Conservation (phyloP, 1,140 invertebrate species). For the Leptopilina boulardi region DNA sequence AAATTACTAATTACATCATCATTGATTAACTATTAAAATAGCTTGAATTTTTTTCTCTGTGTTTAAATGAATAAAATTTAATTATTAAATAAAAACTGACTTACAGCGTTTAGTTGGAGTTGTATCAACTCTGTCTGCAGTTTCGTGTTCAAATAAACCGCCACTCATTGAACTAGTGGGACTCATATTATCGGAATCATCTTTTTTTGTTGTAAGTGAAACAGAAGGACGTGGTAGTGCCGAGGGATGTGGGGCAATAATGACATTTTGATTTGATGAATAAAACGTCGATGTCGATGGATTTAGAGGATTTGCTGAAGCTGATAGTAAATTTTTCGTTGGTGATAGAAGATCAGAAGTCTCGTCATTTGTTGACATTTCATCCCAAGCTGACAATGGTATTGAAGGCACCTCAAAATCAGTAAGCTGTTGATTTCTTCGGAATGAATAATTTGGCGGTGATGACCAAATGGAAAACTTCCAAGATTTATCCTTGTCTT, state of each 20-base stretch:
- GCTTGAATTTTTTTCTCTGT: background rate
- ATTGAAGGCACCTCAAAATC: conserved; percentile 64
- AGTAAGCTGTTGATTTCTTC: conserved; percentile 58
- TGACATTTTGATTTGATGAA: conserved; percentile 57
- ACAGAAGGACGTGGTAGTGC: conserved; percentile 71
- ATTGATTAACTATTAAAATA: too few species aligned
- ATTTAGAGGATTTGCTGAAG: conserved; percentile 70
- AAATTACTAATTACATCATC: background rate
- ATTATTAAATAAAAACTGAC: conserved; percentile 37
- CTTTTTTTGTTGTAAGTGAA: conserved; percentile 67
- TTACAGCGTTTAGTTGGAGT: conserved; percentile 68
- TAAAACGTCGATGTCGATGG: conserved; percentile 70
- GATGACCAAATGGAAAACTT: conserved; percentile 71
- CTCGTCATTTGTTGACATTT: conserved; percentile 54
- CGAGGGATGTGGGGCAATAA: conserved; percentile 72
- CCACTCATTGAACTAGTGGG: conserved; percentile 41
- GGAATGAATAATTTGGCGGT: conserved; percentile 65
- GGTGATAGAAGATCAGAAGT: conserved; percentile 68
- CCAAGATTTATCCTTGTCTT: conserved; percentile 59
- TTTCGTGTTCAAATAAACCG: conserved; percentile 53
- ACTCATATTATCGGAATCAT: conserved; percentile 41
- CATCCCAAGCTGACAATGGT: conserved; percentile 65
- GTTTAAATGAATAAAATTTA: background rate
- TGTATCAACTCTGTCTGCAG: conserved; percentile 55
- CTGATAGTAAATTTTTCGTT: conserved; percentile 69